Evolutionary conservation across 2,888 invertebrate genomes (phyloP), one percentile per base, ranked within the genome.

Genomic region (Drosophila engyochracea): DNA sequence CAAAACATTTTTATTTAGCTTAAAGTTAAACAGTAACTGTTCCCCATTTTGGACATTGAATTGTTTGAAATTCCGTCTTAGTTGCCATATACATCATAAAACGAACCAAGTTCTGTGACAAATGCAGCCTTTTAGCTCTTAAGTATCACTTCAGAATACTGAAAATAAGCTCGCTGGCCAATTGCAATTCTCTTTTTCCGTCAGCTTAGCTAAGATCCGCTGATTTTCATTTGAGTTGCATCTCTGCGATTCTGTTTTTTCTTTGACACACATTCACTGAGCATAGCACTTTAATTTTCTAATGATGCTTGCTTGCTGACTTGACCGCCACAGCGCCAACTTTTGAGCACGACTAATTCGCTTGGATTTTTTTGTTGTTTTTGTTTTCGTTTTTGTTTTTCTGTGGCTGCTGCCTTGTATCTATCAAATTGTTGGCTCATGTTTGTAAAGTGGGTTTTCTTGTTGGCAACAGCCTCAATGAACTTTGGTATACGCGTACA

Each of bases 391-490:
- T 44, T 22, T n/a, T 47, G 37, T 49, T 54, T 52, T 62, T 47
- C 55, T 62, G 53, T 52, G 37, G 49, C 22, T 57, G 44, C 44
- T 39, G 61, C 19, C n/a, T 67, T 28, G 51, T 65, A 37, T 54
- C 81, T 64, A 59, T 66, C 75, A 68, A 67, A 75, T 68, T 70
- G 74, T 75, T 75, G 73, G 70, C 74, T 76, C 71, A 73, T 82
- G 81, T 82, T 83, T 68, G 74, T 52, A 75, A 84, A 83, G 82
- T 84, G 75, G 74, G 72, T 76, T 84, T 84, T 81, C 83, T 81
- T 84, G 83, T 83, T 81, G 81, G 73, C 81, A 81, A 52, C 60
- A 67, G 37, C 59, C 70, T 53, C 70, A 80, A 49, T 58, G 70
- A 73, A 71, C 67, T 74, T 74, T 68, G 47, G 49, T 52, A 60